Percentiles rank a stretch among this genome's conserved stretches.
These are phyloP conservation scores for fruit fly (Drosophila melanogaster) DNA, from an alignment of 1,140 invertebrate genomes.

Conservation along the genomic window DNA sequence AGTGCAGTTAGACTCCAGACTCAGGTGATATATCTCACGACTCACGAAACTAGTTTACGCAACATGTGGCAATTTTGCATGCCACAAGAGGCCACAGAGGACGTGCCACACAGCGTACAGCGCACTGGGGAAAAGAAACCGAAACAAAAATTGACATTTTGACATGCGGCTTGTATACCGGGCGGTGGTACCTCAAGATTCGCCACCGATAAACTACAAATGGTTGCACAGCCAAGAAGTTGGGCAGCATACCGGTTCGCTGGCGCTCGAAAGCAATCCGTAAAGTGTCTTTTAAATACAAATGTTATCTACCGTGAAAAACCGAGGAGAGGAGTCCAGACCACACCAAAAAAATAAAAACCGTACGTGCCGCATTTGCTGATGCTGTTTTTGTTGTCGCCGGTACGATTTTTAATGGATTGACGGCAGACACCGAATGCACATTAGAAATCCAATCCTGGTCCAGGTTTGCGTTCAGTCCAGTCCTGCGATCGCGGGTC, in stretches of 20 bases:
- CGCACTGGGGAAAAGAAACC: constrained; percentile 15
- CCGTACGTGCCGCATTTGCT: constrained; percentile 65
- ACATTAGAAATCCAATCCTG: constrained; percentile 71
- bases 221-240: constrained; percentile 33
- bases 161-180: constrained; percentile 62
- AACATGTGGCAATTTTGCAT: constrained; percentile 82
- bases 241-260: constrained; percentile 21
- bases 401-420: constrained; percentile 77
- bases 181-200: constrained; percentile 78
- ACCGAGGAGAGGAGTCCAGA: constrained; percentile 4
- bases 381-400: constrained; percentile 56
- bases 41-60: constrained; percentile 78
- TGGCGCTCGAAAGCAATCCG: constrained; percentile 43
- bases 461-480: constrained; percentile 27
- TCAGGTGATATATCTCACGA: constrained; percentile 78
- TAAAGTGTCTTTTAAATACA: constrained; percentile 81
- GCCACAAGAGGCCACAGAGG: constrained; percentile 52
- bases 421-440: constrained; percentile 76
- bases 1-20: constrained; percentile 31
- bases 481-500: constrained; percentile 17
- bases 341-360: constrained; percentile 22
- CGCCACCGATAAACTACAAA: constrained; percentile 78
- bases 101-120: constrained; percentile 37
- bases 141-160: constrained; percentile 80
- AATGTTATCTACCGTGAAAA: constrained; percentile 62